phyloP scores from a whole-genome alignment of 2,113 vertebrate species.

The Callipepla californica region DNA sequence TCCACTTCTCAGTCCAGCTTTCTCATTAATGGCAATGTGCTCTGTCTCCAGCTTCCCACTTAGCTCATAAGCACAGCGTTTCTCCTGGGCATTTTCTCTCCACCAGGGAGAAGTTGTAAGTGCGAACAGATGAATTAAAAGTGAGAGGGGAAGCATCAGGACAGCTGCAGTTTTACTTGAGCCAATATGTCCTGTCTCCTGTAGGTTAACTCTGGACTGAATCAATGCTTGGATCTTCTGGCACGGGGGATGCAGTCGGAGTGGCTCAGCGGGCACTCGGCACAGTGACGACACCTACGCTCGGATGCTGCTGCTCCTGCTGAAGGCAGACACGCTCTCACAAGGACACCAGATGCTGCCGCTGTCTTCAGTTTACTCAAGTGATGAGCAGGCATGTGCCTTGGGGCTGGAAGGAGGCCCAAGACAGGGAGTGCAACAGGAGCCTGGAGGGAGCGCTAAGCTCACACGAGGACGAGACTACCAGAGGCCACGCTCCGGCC shows the following conservation, averaged over 20 bases:
- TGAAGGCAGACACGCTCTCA: conserved; percentile 50
- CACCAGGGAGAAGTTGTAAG: conserved; percentile 10
- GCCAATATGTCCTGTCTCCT: neutral
- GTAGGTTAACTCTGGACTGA: neutral
- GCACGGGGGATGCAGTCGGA: neutral
- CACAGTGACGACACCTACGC: neutral
- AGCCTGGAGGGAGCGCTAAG: neutral
- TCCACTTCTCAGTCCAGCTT: neutral
- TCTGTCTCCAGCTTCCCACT: neutral
- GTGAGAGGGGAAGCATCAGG: conserved; percentile 27
- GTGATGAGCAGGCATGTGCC: neutral
- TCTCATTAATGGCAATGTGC: neutral
- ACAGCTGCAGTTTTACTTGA: conserved; percentile 24
- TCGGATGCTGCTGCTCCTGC: conserved; percentile 27
- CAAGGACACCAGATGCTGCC: conserved; percentile 47
- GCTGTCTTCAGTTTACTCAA: conserved; percentile 37
- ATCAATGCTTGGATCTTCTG: neutral
- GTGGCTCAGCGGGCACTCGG: conserved; percentile 23
- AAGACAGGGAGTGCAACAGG: neutral
- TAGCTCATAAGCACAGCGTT: neutral
- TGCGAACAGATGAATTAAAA: conserved; percentile 52
- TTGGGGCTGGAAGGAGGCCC: neutral
- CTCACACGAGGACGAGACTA: neutral
- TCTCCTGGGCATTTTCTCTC: conserved; percentile 35
- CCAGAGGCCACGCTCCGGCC: neutral